These are phyloP conservation scores for Adela reaumurella DNA, from an alignment of 2,888 invertebrate species.

Conservation along the genomic window DNA sequence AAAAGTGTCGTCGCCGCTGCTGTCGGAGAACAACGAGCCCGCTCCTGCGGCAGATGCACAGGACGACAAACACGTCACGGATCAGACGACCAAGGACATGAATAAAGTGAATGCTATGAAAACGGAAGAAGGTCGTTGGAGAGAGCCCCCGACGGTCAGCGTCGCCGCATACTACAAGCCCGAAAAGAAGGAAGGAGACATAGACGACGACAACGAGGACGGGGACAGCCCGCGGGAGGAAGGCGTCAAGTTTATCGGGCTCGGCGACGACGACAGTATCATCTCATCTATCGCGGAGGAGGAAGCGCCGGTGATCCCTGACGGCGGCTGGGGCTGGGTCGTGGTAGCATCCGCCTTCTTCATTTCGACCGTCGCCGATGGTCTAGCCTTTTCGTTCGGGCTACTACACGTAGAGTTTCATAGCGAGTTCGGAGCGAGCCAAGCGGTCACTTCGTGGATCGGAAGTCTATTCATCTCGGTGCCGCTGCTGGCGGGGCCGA, in stretches of 20 bases:
- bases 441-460: slow-evolving; percentile 83
- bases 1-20: slow-evolving; percentile 44
- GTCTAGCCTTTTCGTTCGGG: slow-evolving; percentile 90
- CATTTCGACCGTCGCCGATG: slow-evolving; percentile 87
- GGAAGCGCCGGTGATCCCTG: slow-evolving; percentile 63
- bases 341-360: slow-evolving; percentile 83
- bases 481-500: slow-evolving; percentile 79
- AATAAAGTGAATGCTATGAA: slow-evolving; percentile 38
- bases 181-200: slow-evolving; percentile 18
- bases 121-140: slow-evolving; percentile 20
- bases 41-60: not conserved
- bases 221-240: slow-evolving; percentile 36
- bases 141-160: not conserved
- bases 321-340: slow-evolving; percentile 91
- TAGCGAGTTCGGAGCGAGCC: slow-evolving; percentile 70
- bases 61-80: slow-evolving; percentile 20
- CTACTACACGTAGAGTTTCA: slow-evolving; percentile 78
- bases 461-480: slow-evolving; percentile 88
- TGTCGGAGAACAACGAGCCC: slow-evolving; percentile 27
- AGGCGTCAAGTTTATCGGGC: slow-evolving; percentile 50
- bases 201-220: slow-evolving; percentile 35
- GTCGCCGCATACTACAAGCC: slow-evolving; percentile 9
- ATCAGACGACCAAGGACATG: slow-evolving; percentile 31
- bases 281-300: slow-evolving; percentile 32
- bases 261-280: slow-evolving; percentile 49